Evolutionary conservation across 2,797 vertebrate species (phyloP).

Genomic region (Megalops cyprinoides): DNA sequence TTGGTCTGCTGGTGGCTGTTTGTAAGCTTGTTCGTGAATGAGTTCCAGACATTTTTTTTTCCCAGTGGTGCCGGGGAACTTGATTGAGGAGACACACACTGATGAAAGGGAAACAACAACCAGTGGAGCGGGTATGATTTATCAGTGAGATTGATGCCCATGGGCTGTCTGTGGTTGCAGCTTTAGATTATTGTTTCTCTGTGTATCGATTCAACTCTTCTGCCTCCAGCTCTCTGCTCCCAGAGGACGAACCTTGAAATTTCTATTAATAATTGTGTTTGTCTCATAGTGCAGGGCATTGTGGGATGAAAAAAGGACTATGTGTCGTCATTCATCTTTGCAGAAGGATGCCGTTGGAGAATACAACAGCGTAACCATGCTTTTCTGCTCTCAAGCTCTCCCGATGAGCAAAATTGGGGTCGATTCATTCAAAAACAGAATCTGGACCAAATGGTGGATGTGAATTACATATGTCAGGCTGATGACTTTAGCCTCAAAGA

Average conservation of each 20-base stretch:
- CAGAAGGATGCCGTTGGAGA: constrained; percentile 67
- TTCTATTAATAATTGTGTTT: constrained; percentile 69
- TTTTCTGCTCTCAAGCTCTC: constrained; percentile 80
- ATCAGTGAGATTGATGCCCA: constrained; percentile 39
- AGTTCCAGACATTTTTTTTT: constrained; percentile 18
- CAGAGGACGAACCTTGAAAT: constrained; percentile 59
- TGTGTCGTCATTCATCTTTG: constrained; percentile 45
- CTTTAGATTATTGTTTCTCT: constrained; percentile 45
- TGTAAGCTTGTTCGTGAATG: constrained; percentile 15
- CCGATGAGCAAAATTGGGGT: constrained; percentile 69
- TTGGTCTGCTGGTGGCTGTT: not conserved
- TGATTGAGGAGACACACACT: constrained; percentile 34
- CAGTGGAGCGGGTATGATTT: constrained; percentile 44
- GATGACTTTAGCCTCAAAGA: constrained; percentile 78
- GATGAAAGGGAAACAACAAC: constrained; percentile 47
- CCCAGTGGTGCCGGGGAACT: constrained; percentile 28
- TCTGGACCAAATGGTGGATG: constrained; percentile 78
- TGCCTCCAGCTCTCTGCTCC: constrained; percentile 56
- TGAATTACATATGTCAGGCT: constrained; percentile 78
- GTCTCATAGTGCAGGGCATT: constrained; percentile 36
- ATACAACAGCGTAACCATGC: too few relatives aligned
- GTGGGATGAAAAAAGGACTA: constrained; percentile 54
- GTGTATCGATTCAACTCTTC: constrained; percentile 68
- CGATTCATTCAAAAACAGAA: constrained; percentile 80
- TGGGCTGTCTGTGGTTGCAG: constrained; percentile 29